A percentile compares a stretch with the other conserved stretches of the same genome.
These are phyloP conservation scores for Montifringilla adamsi DNA, from an alignment of 2,113 vertebrate species.

Conservation along the genomic window DNA sequence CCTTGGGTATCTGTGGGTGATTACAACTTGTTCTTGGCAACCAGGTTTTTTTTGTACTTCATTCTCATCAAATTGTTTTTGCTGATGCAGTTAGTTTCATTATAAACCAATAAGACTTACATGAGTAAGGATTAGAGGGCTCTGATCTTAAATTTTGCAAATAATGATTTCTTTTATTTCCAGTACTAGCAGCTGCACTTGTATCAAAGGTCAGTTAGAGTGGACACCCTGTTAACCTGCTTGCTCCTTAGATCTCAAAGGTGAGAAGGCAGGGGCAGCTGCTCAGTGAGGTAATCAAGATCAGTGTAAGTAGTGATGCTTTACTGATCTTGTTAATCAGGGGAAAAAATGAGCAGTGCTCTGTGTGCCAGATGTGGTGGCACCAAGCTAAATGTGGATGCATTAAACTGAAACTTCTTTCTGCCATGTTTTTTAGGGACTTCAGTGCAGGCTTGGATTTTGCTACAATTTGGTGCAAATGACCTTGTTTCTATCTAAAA, in stretches of 20 bases:
- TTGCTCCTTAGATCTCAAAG: not conserved
- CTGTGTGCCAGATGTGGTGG: not conserved
- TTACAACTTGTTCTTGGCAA: slow-evolving; percentile 15
- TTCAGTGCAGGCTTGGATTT: not conserved
- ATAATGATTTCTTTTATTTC: slow-evolving; percentile 1
- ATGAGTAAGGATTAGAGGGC: not conserved
- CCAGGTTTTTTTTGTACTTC: not conserved
- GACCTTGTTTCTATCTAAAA: not conserved
- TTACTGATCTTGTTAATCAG: not conserved
- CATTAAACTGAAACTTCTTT: not conserved
- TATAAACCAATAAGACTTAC: not conserved
- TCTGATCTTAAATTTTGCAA: slow-evolving; percentile 26
- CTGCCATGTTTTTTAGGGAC: not conserved
- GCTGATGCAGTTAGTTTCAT: slow-evolving; percentile 23
- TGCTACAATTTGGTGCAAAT: not conserved
- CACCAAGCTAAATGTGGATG: not conserved
- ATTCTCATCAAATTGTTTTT: not conserved
- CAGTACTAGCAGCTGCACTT: not conserved
- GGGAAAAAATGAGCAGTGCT: not conserved
- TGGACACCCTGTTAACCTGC: not conserved
- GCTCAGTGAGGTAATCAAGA: not conserved
- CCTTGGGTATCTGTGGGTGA: not conserved
- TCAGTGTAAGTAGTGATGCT: not conserved
- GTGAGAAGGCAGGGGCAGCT: not conserved
- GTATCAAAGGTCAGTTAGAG: not conserved